Conservation (phyloP, 1,140 invertebrate genomes). For the Listronotus oregonensis region DNA sequence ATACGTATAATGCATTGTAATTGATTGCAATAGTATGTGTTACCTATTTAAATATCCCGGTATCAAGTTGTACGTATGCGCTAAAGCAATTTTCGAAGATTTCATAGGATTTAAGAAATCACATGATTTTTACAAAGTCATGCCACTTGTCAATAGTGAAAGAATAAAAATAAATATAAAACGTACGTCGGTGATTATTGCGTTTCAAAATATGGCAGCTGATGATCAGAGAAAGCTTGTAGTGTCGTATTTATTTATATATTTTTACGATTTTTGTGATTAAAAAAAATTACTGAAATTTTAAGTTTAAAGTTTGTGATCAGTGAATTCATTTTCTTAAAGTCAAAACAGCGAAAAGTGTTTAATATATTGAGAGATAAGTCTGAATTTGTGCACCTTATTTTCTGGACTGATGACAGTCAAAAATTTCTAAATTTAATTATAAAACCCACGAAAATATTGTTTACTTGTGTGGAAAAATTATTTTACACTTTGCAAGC, state of each 20-base stretch:
- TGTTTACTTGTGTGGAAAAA: constrained; percentile 24
- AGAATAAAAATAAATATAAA: neutral
- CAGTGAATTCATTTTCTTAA: neutral
- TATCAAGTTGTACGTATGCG: too few relatives aligned
- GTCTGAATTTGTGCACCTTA: constrained; percentile 10
- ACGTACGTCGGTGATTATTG: constrained; percentile 10
- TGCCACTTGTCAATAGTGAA: neutral
- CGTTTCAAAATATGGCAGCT: constrained; percentile 19
- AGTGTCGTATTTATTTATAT: constrained; percentile 20
- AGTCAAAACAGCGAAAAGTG: neutral
- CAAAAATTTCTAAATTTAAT: constrained; percentile 27
- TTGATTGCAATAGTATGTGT: too few relatives aligned
- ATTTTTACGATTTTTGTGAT: constrained; percentile 1
- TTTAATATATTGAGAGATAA: neutral
- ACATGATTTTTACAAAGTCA: constrained; percentile 7
- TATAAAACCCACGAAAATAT: constrained; percentile 16
- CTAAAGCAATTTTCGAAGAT: too few relatives aligned
- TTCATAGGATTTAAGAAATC: neutral
- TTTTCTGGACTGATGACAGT: constrained; percentile 26
- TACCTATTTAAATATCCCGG: too few relatives aligned
- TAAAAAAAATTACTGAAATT: constrained; percentile 6
- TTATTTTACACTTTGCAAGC: constrained; percentile 5
- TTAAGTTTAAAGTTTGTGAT: neutral
- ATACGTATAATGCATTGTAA: too few relatives aligned
- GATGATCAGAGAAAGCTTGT: constrained; percentile 15